phyloP scores from a whole-genome alignment of 2,113 vertebrate genomes.

The Sylvia atricapilla region DNA sequence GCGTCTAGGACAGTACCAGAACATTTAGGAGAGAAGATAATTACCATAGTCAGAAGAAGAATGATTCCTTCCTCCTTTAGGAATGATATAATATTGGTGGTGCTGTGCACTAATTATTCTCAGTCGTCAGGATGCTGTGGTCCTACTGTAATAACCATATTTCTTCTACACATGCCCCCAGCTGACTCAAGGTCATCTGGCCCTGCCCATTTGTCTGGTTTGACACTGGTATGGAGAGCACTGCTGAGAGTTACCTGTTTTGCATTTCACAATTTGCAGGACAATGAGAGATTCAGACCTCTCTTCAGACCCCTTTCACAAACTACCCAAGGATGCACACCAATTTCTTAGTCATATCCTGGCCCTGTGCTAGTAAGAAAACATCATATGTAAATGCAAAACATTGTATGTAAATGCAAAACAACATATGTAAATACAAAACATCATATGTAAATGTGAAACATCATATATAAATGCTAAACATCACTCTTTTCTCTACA shows the following conservation, averaged over 20 bases:
- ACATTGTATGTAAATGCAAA: not conserved
- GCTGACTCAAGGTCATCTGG: not conserved
- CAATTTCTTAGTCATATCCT: not conserved
- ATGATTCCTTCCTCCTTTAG: not conserved
- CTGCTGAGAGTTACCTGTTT: not conserved
- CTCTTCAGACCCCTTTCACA: not conserved
- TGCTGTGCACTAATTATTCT: not conserved
- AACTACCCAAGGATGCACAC: not conserved
- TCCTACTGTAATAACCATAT: not conserved
- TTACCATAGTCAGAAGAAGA: not conserved
- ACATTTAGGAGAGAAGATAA: not conserved
- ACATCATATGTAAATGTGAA: not conserved
- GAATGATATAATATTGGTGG: not conserved
- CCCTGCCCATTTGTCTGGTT: not conserved
- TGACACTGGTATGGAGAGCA: not conserved
- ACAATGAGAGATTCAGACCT: not conserved
- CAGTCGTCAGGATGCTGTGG: not conserved
- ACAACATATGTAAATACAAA: not conserved
- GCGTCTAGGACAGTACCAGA: not conserved
- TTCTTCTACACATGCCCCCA: not conserved
- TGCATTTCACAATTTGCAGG: not conserved
- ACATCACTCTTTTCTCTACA: not conserved
- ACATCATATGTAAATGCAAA: not conserved
- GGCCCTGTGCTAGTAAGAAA: not conserved
- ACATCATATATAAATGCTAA: not conserved